Base-by-base conservation (phyloP, 2,797 vertebrate genomes). In the Vespertilio murinus region DNA sequence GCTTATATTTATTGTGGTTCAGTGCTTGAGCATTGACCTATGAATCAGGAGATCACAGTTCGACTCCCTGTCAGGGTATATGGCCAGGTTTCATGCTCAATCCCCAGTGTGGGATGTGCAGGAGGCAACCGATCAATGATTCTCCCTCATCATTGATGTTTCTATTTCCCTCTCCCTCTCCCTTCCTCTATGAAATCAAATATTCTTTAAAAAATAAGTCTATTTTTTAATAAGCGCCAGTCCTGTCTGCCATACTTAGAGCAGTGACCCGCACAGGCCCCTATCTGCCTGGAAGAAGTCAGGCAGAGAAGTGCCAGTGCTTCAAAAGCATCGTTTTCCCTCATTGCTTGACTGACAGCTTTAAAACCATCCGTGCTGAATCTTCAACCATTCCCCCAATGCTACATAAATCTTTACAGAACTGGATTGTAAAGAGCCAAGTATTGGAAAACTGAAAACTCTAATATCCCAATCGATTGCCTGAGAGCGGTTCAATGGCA, bases 361-460 rank as follows among this genome's bases (percentile, higher is more conserved):
- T 96, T 82, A 95, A 92, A 93, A 88, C 79, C n/a, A 22, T 85
- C 35, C 61, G 77, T 74, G 75, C 88, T 86, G 25, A 52, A 13
- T 92, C 85, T 91, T 59, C 14, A 14, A 88, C 94, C 42, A 90
- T 89, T 89, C 92, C 92, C 90, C 94, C 86, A 73, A 64, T 93
- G 93, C 93, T 94, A 92, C 94, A 96, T 96, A 97, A 97, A 97
- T 97, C 97, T 95, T 97, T 92, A 91, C 61, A 96, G 95, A 96
- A 95, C 90, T 93, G 95, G 90, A 95, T 45, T 95, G 91, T 95
- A 94, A 95, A 95, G 75, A 96, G 82, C 49, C 90, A 87, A 89
- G 88, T 97, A 97, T 95, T 95, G 96, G 94, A 97, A 96, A 97
- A 94, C 88, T 61, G 95, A 95, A 97, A 97, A 90, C 92, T 90